These are phyloP conservation scores for Leptinotarsa juncta DNA, from an alignment of 2,888 invertebrate genomes.

Conservation along the genomic window DNA sequence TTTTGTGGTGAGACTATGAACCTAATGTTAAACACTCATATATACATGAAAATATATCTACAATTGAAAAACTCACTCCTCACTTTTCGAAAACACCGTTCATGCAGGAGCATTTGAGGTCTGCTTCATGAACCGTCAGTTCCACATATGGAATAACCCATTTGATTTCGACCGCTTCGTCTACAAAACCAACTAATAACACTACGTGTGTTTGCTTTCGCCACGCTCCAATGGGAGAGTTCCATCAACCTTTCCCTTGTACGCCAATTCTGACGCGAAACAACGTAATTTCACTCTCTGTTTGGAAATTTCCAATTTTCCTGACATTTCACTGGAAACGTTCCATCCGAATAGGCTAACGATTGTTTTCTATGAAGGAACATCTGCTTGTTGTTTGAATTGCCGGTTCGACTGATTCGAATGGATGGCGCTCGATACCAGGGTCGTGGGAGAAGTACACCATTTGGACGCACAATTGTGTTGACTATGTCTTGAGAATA, in stretches of 20 bases:
- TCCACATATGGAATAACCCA: constrained; percentile 1
- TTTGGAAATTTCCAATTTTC: constrained; percentile 18
- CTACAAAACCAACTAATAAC: neutral
- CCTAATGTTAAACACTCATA: neutral
- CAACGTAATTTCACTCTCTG: constrained; percentile 15
- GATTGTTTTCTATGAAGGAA: constrained; percentile 15
- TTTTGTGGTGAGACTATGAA: too few species aligned
- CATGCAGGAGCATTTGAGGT: neutral
- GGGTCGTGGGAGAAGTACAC: neutral
- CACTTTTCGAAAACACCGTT: too few species aligned
- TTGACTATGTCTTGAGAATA: too few species aligned
- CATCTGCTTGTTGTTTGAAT: constrained; percentile 18
- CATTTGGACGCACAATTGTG: neutral
- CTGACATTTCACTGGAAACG: constrained; percentile 15
- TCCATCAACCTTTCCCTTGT: constrained; percentile 7
- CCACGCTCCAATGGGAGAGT: neutral
- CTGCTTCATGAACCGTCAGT: neutral
- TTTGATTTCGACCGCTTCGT: neutral
- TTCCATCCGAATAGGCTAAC: constrained; percentile 12
- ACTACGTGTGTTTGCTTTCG: neutral
- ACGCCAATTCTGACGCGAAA: constrained; percentile 11
- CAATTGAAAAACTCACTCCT: neutral
- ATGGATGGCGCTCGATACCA: neutral
- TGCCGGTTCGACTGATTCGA: neutral
- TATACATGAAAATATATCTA: neutral